These are phyloP conservation scores for Nycteola revayana DNA, from an alignment of 2,888 invertebrate species.

Conservation along the genomic window DNA sequence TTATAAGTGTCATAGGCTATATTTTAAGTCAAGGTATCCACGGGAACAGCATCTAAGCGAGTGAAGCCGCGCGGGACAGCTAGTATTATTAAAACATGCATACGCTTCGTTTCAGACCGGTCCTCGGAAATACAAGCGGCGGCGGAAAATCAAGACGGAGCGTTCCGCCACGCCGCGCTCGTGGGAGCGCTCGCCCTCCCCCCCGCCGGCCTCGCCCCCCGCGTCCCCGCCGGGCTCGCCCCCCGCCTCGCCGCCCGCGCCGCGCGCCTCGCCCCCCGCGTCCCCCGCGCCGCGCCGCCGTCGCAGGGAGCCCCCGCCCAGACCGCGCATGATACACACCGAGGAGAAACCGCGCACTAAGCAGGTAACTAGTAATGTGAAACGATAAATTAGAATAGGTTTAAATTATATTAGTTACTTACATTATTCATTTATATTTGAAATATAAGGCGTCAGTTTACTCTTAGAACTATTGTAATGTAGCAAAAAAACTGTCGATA, in stretches of 20 bases:
- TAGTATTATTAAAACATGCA: too few species aligned
- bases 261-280: conserved; percentile 34
- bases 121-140: conserved; percentile 90
- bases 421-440: too few species aligned
- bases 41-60: too few species aligned
- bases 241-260: conserved; percentile 33
- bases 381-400: too few species aligned
- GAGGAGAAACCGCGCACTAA: conserved; percentile 39
- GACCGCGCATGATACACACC: conserved; percentile 91
- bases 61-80: too few species aligned
- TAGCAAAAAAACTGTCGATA: too few species aligned
- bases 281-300: conserved; percentile 56
- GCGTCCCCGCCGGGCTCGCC: conserved; percentile 26
- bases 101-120: conserved; percentile 83
- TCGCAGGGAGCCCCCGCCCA: conserved; percentile 46
- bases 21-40: too few species aligned
- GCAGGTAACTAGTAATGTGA: too few species aligned
- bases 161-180: conserved; percentile 35
- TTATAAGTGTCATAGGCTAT: too few species aligned
- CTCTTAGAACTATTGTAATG: too few species aligned
- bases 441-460: too few species aligned
- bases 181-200: conserved; percentile 35
- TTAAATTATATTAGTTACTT: too few species aligned
- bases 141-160: conserved; percentile 87
- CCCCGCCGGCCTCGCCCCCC: conserved; percentile 25